Evolutionary conservation across 1,140 invertebrate species (phyloP), one percentile per base, ranked within the genome.

Genomic region (Drosophila sulfurigaster): DNA sequence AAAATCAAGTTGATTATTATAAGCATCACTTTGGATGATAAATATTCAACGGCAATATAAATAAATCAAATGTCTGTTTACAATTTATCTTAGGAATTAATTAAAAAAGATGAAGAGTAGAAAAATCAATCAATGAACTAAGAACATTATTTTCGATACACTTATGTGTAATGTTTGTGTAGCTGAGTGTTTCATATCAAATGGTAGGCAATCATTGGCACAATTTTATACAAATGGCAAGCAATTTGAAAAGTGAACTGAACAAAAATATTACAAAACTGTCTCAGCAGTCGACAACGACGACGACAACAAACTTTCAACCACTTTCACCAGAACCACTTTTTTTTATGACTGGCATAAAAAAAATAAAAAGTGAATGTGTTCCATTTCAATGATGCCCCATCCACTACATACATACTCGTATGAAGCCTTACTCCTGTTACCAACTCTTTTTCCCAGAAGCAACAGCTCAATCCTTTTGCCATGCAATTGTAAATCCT

Each of bases 291-390:
- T 41, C 7, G 32, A 48, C 6, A 48, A 48, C 16, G 32, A 54
- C 41, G 43, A 62, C 35, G 25, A 20, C 25, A 43, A 15, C 16
- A 48, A 72, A 66, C 52, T 65, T 72, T 65, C 62, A 7, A 58
- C 3, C 63, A 72, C 70, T 72, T 72, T 51, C 35, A 15, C 16
- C 56, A 59, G 28, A 11, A 51, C 49, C 43, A 48, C n/a, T 69
- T 74, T 69, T 62, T 69, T 74, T 69, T 62, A 69, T 67, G 71
- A 32, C 49, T 32, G 48, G 13, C 35, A 41, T 8, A 57, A 56
- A 58, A 57, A 58, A 58, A 38, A 54, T 38, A 11, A 68, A 68
- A 68, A 62, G 32, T 38, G 62, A 72, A 45, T 56, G 46, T 16
- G 25, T 65, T 65, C 49, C 64, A 67, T 54, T 70, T 63, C 11